Conservation (phyloP, 2,888 invertebrate species). For the Leucoma salicis region DNA sequence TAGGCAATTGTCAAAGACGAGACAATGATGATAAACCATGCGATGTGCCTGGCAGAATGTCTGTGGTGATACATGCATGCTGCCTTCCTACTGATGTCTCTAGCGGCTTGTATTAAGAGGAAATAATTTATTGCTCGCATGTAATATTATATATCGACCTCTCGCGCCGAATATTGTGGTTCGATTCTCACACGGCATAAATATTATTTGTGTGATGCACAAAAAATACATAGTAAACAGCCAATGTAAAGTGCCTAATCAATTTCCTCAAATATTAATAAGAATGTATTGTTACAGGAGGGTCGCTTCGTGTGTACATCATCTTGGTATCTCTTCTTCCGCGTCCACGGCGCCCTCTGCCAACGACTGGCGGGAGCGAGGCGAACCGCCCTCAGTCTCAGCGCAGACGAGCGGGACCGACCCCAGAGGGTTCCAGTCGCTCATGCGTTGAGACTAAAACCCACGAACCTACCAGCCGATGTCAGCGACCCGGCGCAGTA, state of each 20-base stretch:
- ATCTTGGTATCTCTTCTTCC: conserved; percentile 98
- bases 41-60: conserved; percentile 51
- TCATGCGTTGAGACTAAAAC: conserved; percentile 90
- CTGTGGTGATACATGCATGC: conserved; percentile 51
- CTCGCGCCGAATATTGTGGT: too few relatives aligned
- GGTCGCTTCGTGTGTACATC: conserved; percentile 93
- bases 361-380: conserved; percentile 86
- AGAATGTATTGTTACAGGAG: conserved; percentile 45
- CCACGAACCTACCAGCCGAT: conserved; percentile 80
- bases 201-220: too few relatives aligned
- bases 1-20: conserved; percentile 2
- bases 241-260: too few relatives aligned
- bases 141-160: too few relatives aligned
- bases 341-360: conserved; percentile 96
- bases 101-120: too few relatives aligned
- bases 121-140: too few relatives aligned
- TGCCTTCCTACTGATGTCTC: conserved; percentile 56
- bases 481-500: conserved; percentile 89
- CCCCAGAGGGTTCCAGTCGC: conserved; percentile 58
- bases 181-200: too few relatives aligned
- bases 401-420: conserved; percentile 68
- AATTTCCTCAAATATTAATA: too few relatives aligned
- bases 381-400: conserved; percentile 74
- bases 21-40: conserved; percentile 57
- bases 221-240: too few relatives aligned